Evolutionary conservation across 2,797 vertebrate genomes (phyloP).

Genomic region (Acipenser oxyrinchus): DNA sequence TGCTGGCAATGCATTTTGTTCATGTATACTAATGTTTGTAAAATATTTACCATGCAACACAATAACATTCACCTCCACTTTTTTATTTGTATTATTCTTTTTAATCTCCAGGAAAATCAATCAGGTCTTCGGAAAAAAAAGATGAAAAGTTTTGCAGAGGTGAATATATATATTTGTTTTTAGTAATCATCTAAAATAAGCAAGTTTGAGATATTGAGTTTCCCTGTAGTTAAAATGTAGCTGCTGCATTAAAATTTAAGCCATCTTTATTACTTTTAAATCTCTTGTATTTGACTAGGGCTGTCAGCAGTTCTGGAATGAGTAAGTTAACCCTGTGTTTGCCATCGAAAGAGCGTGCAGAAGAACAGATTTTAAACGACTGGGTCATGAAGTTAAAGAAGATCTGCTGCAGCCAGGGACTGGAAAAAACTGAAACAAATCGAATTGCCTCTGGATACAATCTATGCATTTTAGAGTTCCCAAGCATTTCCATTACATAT

Average conservation of each 20-base stretch:
- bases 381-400: too few species aligned
- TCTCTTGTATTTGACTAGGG: constrained; percentile 56
- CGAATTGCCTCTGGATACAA: too few species aligned
- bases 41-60: constrained; percentile 17
- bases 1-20: too few species aligned
- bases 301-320: constrained; percentile 58
- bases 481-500: too few species aligned
- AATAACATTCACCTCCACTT: constrained; percentile 28
- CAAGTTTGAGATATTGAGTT: constrained; percentile 49
- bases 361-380: too few species aligned
- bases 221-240: constrained; percentile 57
- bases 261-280: constrained; percentile 64
- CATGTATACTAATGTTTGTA: constrained; percentile 15
- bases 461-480: too few species aligned
- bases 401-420: too few species aligned
- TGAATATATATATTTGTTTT: constrained; percentile 32
- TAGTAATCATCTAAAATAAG: constrained; percentile 55
- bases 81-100: constrained; percentile 20
- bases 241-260: constrained; percentile 66
- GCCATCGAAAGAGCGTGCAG: constrained; percentile 33
- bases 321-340: constrained; percentile 48
- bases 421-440: too few species aligned
- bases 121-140: constrained; percentile 39
- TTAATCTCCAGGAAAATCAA: constrained; percentile 44
- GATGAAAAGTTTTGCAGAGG: constrained; percentile 41